Evolutionary conservation across 2,888 invertebrate genomes (phyloP).

Genomic region (Tipula vernalis): DNA sequence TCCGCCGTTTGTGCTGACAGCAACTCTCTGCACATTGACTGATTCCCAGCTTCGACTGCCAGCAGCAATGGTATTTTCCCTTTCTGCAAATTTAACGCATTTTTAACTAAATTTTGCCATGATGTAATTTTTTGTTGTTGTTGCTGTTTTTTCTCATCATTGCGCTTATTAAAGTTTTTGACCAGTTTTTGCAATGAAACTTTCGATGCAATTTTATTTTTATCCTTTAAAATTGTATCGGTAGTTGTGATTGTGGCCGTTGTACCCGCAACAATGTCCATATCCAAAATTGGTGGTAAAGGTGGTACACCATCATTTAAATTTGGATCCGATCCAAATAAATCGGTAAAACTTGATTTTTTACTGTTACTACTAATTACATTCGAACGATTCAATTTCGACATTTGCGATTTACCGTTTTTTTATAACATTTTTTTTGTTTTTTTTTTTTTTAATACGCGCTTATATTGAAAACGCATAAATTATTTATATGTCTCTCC

Average conservation of each 20-base stretch:
- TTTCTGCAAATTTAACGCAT: conserved; percentile 55
- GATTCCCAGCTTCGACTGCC: conserved; percentile 91
- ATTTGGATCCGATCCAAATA: not conserved
- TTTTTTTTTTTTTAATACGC: not conserved
- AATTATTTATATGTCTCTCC: not conserved
- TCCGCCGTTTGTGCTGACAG: conserved; percentile 76
- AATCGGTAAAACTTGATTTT: not conserved
- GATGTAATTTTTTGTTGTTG: conserved; percentile 21
- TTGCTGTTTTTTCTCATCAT: conserved; percentile 38
- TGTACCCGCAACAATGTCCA: not conserved
- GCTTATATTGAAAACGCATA: not conserved
- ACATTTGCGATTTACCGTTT: not conserved
- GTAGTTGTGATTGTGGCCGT: fast-evolving
- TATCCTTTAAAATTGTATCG: not conserved
- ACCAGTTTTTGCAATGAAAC: conserved; percentile 36
- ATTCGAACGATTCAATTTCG: not conserved
- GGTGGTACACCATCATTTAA: not conserved
- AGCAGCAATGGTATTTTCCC: conserved; percentile 87
- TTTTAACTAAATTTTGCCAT: conserved; percentile 45
- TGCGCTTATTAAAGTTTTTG: conserved; percentile 40
- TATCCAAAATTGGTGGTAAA: not conserved
- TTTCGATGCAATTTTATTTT: conserved; percentile 14
- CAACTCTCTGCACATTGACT: conserved; percentile 88
- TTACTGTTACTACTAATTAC: not conserved
- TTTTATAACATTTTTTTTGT: not conserved